Percentiles rank a stretch among this genome's conserved stretches.
phyloP scores from a whole-genome alignment of 1,140 invertebrate genomes.

The Paracyclopina nana region DNA sequence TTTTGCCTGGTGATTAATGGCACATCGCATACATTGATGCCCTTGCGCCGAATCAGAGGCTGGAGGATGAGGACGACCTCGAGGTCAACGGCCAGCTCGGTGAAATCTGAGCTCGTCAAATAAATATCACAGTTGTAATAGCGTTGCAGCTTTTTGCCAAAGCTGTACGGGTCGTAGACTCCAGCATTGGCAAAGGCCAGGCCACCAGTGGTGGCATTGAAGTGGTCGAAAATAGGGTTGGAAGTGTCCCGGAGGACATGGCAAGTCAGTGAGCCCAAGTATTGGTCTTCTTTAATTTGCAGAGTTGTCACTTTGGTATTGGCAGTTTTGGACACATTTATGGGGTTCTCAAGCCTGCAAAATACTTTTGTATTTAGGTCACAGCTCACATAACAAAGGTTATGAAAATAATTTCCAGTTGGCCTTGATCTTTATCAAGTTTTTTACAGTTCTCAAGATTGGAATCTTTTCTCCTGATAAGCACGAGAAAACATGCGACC shows the following conservation, averaged over 20 bases:
- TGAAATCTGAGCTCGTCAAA: background rate
- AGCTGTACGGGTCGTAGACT: background rate
- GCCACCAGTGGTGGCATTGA: background rate
- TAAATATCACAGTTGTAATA: background rate
- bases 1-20: background rate
- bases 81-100: background rate
- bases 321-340: background rate
- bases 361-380: no score
- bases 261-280: background rate
- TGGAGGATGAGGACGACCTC: background rate
- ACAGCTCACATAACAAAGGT: no score
- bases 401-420: no score
- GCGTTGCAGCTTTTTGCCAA: background rate
- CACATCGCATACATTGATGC: background rate
- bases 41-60: background rate
- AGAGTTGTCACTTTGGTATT: background rate
- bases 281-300: background rate
- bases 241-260: background rate
- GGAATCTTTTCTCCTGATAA: no score
- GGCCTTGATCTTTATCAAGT: no score
- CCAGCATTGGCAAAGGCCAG: background rate
- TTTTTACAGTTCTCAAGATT: no score
- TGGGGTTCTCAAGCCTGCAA: background rate
- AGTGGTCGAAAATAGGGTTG: background rate
- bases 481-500: no score